Conservation (phyloP, 2,113 vertebrate genomes). For the Terrapene triunguis region DNA sequence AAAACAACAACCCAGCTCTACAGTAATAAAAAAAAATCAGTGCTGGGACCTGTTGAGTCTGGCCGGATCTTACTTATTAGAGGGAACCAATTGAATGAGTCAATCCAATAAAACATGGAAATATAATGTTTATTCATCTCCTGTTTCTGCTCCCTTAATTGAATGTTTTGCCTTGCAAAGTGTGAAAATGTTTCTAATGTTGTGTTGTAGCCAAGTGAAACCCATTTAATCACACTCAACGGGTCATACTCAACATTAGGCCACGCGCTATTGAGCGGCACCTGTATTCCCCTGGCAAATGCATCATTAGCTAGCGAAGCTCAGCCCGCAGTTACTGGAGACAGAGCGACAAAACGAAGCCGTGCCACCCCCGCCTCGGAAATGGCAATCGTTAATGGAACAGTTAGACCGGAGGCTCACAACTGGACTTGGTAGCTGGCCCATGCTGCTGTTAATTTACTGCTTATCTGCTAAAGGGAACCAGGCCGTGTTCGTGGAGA, state of each 20-base stretch:
- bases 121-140: conserved; percentile 50
- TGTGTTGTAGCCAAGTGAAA: conserved; percentile 27
- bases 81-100: conserved; percentile 30
- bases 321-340: not conserved
- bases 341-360: fast-evolving
- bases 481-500: not conserved
- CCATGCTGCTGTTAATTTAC: not conserved
- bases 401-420: not conserved
- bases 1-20: conserved; percentile 17
- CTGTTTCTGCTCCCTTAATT: conserved; percentile 39
- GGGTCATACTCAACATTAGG: conserved; percentile 47
- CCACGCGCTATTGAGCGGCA: conserved; percentile 16
- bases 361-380: not conserved
- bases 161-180: conserved; percentile 48
- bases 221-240: conserved; percentile 51
- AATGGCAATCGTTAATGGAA: not conserved
- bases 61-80: conserved; percentile 46
- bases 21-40: conserved; percentile 44
- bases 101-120: conserved; percentile 7
- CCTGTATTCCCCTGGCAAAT: conserved; percentile 53
- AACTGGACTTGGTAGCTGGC: not conserved
- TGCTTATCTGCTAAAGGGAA: not conserved
- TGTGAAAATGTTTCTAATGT: conserved; percentile 30
- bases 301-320: conserved; percentile 28
- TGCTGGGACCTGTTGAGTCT: conserved; percentile 43